Conservation (phyloP, 2,113 vertebrate species). For the Carassius carassius region DNA sequence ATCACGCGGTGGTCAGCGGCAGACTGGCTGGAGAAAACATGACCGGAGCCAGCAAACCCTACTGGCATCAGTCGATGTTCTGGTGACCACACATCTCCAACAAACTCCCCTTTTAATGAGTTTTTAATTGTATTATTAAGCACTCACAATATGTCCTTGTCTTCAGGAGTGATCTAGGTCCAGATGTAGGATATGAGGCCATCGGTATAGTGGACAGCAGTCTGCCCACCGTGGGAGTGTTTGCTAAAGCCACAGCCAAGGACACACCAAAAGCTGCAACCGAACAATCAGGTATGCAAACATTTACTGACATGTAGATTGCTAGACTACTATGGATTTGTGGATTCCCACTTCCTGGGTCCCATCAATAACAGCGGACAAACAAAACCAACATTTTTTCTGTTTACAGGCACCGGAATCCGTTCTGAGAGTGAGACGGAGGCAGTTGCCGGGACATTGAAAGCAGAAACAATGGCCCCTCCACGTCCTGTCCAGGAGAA, state of each 20-base stretch:
- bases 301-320: not conserved
- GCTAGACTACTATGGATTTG: too few species aligned
- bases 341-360: not conserved
- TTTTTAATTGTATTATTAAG: too few species aligned
- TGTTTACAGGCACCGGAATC: constrained; percentile 88
- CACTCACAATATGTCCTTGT: constrained; percentile 36
- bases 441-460: constrained; percentile 72
- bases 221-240: constrained; percentile 93
- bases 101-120: not conserved
- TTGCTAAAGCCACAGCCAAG: constrained; percentile 90
- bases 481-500: constrained; percentile 67
- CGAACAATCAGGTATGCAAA: constrained; percentile 84
- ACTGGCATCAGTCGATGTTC: constrained; percentile 99
- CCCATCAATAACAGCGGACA: not conserved
- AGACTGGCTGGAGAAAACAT: constrained; percentile 96
- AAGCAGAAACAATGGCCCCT: constrained; percentile 65
- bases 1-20: constrained; percentile 95
- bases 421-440: constrained; percentile 93
- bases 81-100: constrained; percentile 76
- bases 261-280: constrained; percentile 91
- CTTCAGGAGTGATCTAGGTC: constrained; percentile 95
- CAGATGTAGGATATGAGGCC: constrained; percentile 95
- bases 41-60: constrained; percentile 94
- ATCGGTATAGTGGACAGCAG: constrained; percentile 97
- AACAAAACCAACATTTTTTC: not conserved